Conservation (phyloP, 37 sponge, comb jelly and placozoan species). For the Tethya wilhelma region DNA sequence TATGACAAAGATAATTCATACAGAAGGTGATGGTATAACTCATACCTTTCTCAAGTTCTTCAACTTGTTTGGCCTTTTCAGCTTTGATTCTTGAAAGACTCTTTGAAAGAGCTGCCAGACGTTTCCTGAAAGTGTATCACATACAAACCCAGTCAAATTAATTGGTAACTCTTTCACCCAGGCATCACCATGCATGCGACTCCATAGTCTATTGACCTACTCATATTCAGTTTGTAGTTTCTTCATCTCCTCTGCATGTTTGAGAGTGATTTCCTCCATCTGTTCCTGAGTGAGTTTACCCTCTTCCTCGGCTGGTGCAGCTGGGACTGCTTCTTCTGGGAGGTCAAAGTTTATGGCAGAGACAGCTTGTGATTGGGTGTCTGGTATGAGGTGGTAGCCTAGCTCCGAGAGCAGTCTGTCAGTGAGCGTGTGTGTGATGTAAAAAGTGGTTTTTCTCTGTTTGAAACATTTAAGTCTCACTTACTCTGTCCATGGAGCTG, state of each 20-base stretch:
- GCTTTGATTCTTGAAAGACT: constrained; percentile 38
- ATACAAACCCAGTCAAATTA: background rate
- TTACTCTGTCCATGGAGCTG: constrained; percentile 53
- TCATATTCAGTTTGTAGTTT: constrained; percentile 72
- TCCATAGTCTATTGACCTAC: constrained; percentile 27
- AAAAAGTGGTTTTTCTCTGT: too few relatives aligned
- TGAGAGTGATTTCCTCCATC: constrained; percentile 37
- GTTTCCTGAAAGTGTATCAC: constrained; percentile 27
- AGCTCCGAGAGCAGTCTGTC: constrained; percentile 50
- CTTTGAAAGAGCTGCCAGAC: constrained; percentile 39
- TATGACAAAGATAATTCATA: background rate
- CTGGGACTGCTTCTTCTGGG: background rate
- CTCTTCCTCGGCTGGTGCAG: constrained; percentile 11
- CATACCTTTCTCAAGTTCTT: constrained; percentile 56
- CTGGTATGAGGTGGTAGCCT: constrained; percentile 31
- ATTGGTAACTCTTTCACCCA: background rate
- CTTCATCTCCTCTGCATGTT: constrained; percentile 75
- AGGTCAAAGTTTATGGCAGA: too few relatives aligned
- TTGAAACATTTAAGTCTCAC: background rate
- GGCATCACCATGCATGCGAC: background rate
- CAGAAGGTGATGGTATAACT: background rate
- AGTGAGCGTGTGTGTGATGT: too few relatives aligned
- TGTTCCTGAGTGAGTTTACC: constrained; percentile 40
- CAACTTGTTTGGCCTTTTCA: constrained; percentile 47
- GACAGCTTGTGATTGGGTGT: constrained; percentile 38